A percentile compares a stretch with the other conserved stretches of the same genome.
Conservation (phyloP, 2,888 invertebrate species). For the Cephus runcator region DNA sequence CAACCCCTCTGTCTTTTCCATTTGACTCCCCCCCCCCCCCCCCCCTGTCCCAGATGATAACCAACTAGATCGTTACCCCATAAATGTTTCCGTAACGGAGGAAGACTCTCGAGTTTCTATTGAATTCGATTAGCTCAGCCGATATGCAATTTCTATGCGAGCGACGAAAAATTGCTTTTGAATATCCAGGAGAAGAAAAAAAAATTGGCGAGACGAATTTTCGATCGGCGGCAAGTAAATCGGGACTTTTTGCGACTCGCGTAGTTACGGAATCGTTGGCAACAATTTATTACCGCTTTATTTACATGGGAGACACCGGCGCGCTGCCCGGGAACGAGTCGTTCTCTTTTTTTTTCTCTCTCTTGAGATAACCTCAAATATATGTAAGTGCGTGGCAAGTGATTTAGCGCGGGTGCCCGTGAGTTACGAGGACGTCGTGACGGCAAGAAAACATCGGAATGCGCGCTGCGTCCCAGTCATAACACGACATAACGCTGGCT, state of each 20-base stretch:
- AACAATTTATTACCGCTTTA: too few species aligned
- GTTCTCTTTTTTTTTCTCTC: too few species aligned
- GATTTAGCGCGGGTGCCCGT: not conserved
- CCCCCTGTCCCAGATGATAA: slow-evolving; percentile 20
- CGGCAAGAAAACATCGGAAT: not conserved
- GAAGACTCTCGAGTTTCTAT: slow-evolving; percentile 13
- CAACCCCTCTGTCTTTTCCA: slow-evolving; percentile 13
- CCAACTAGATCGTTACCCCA: slow-evolving; percentile 35
- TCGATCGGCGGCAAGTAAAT: too few species aligned
- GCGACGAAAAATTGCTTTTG: slow-evolving; percentile 18
- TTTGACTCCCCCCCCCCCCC: slow-evolving; percentile 4
- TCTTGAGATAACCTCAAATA: too few species aligned
- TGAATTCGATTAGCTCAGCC: slow-evolving; percentile 26
- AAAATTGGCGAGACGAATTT: too few species aligned
- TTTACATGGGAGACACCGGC: too few species aligned
- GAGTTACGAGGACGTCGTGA: slow-evolving; percentile 1
- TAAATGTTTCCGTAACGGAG: not conserved
- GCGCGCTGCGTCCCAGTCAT: not conserved
- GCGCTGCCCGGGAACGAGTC: too few species aligned
- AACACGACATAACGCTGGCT: not conserved
- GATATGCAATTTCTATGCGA: slow-evolving; percentile 43
- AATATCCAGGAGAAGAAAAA: too few species aligned
- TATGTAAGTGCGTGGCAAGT: not conserved
- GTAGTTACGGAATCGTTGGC: too few species aligned
- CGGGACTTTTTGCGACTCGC: too few species aligned